Evolutionary conservation across 2,113 vertebrate genomes (phyloP), one percentile per base, ranked within the genome.

Genomic region (Rana temporaria): DNA sequence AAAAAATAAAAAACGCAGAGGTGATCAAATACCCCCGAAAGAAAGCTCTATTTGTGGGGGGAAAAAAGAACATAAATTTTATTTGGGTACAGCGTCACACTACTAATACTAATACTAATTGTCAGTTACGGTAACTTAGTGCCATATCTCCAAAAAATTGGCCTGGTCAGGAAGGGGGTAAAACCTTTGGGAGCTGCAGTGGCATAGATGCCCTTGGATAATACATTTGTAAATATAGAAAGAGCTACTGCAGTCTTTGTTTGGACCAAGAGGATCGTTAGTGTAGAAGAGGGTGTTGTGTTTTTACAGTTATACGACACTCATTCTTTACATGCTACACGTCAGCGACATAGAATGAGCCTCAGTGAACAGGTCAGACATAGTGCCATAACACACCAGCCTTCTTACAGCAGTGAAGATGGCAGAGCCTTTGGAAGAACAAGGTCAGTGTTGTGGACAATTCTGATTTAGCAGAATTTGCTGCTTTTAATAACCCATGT

Each of bases 271-370:
- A 18, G 11, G 2, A 42, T 63, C 7, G 26, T 24, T 63, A 26
- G 8, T 62, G 34, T 38, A 38, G 6, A 62, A 60, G 11, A 73
- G 24, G 24, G 59, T 24, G 57, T 53, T 12, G 48, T 68, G 81
- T 75, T 76, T 26, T 76, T 73, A 63, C 53, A 68, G 81, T 30
- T 76, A 83, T 34, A 57, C 67, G 81, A 82, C 76, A 24, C 52
- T 56, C 63, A 60, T 82, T 26, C 52, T 64, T 66, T 57, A 30
- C 80, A 82, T 82, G 48, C 30, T 67, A 24, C 66, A 74, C 26
- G 56, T 74, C 24, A 14, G 34, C 42, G 52, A 12, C 55, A 74
- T 32, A 82, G 4, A 66, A 11, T 63, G 55, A 52, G 34, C 53
- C 48, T 67, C 63, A 68, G 55, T n/a, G 52, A 34, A 38, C 15